Base-by-base conservation (phyloP, 2,113 vertebrate genomes). In the Danionella cerebrum region DNA sequence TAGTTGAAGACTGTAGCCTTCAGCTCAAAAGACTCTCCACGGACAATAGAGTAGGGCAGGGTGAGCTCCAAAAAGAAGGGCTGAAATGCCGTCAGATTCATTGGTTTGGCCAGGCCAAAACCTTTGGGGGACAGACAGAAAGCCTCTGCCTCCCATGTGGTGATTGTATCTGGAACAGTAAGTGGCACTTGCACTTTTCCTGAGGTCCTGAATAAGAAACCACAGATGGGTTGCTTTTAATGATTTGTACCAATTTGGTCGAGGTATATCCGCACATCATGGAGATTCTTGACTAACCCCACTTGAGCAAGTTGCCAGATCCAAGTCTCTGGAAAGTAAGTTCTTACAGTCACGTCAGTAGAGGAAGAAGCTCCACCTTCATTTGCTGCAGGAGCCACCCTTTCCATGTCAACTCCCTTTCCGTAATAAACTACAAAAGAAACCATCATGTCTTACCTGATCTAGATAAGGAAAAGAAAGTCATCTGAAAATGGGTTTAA, bases 31-130 rank as follows among this genome's bases (percentile, higher is more conserved):
- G 62, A 59, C 69, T 97, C 95, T 64, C 92, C 93, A 0, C 84
- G 80, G 68, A 93, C 76, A 75, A 92, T 87, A 57, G 93, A 94
- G 73, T 94, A 93, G 3, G 93, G 94, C 73, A 97, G 67, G 0
- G 74, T 85, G 60, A 90, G 86, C 41, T 93, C 90, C 24, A 97
- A 74, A 0, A 95, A 95, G 83, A 97, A 94, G 0, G 91, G 93
- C 80, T 94, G 91, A 85, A 94, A 94, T 75, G 82, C 87, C 0
- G 0, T 78, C 33, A 95, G 70, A 8, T 80, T 64, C 44, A 72
- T 3, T 1, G 82, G 76, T 4, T 88, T 85, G 59, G 92, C 92
- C 63, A 97, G 79, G n/a, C 92, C 93, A 4, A 95, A 67, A 0
- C 92, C 94, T 2, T 55, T 18, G 5, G 84, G 22, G 0, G 90